Evolutionary conservation across 2,888 invertebrate species (phyloP), one percentile per base, ranked within the genome.

Genomic region (Chorisops tibialis): DNA sequence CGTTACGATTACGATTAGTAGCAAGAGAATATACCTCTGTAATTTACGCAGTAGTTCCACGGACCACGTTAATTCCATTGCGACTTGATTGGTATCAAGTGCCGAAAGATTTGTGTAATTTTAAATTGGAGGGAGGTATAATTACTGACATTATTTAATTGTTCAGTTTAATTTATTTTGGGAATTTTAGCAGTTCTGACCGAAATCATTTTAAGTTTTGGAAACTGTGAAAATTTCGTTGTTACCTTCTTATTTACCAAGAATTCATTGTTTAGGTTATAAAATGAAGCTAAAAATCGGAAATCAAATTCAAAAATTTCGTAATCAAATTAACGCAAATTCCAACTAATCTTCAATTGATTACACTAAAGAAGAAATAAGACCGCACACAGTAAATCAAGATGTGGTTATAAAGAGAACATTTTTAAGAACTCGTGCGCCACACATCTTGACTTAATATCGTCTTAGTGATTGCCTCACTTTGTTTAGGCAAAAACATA

Each of bases 401-500:
- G 24, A 18, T 56, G 52, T 30, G 43, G 14, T 35, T 43, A 30
- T 18, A 24, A 30, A 22, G 56, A 16, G 18, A 41, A 18, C 11
- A 43, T 56, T 56, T 43, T 56, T 45, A 22, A 56, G 56, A 56
- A 56, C 30, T 56, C 16, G 11, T 45, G 48, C 35, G 50, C 60
- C 60, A 60, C 60, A 60, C 60, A 59, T 59, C 59, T 48, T 16
- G 48, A 38, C 3, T 22, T 22, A 30, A 43, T 30, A 50, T 43
- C 39, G 19, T 41, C 21, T 43, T 50, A 12, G 18, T 39, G 60
- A 60, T 60, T 60, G 50, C 60, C 60, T 50, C 60, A 60, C 60
- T 60, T 50, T 60, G 60, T 60, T 60, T 60, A 60, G 50, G 49
- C 60, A 60, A 60, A 60, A 60, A 50, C 60, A 60, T 41, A 50